phyloP scores from a whole-genome alignment of 2,113 vertebrate species.

The Microcebus griseorufus region DNA sequence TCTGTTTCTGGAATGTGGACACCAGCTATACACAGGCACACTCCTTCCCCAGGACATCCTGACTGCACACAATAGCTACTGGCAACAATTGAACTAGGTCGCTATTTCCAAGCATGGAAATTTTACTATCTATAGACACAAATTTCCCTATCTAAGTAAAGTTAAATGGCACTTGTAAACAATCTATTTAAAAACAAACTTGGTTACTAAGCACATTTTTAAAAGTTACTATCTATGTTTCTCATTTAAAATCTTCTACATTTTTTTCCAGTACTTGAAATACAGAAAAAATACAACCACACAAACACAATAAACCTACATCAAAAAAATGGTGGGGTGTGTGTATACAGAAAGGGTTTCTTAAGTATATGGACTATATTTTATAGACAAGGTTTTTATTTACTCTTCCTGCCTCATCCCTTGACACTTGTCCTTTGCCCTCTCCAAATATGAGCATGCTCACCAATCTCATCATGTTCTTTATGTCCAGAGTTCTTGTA shows the following conservation, averaged over 20 bases:
- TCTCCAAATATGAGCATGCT: background rate
- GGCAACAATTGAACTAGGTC: slow-evolving; percentile 88
- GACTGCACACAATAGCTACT: slow-evolving; percentile 93
- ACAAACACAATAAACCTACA: background rate
- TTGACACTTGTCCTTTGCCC: slow-evolving; percentile 1
- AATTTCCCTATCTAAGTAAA: slow-evolving; percentile 80
- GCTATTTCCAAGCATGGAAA: slow-evolving; percentile 89
- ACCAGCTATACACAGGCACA: slow-evolving; percentile 79
- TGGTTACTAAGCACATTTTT: slow-evolving; percentile 65
- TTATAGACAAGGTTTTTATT: background rate
- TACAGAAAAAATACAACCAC: slow-evolving; percentile 11
- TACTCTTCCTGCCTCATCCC: slow-evolving; percentile 13
- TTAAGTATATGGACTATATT: background rate
- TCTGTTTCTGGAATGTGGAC: slow-evolving; percentile 80
- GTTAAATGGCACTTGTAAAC: slow-evolving; percentile 68
- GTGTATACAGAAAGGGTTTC: background rate
- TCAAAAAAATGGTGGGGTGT: background rate
- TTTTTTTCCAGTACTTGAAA: background rate
- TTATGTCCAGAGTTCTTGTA: background rate
- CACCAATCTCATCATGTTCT: background rate
- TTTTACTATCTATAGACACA: slow-evolving; percentile 85
- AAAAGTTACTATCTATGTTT: slow-evolving; percentile 34
- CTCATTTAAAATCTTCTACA: slow-evolving; percentile 7
- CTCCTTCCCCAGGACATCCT: slow-evolving; percentile 98
- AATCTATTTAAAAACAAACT: slow-evolving; percentile 70